These are phyloP conservation scores for Oasisia sp. DNA, from an alignment of 2,888 invertebrate species.

Conservation along the genomic window DNA sequence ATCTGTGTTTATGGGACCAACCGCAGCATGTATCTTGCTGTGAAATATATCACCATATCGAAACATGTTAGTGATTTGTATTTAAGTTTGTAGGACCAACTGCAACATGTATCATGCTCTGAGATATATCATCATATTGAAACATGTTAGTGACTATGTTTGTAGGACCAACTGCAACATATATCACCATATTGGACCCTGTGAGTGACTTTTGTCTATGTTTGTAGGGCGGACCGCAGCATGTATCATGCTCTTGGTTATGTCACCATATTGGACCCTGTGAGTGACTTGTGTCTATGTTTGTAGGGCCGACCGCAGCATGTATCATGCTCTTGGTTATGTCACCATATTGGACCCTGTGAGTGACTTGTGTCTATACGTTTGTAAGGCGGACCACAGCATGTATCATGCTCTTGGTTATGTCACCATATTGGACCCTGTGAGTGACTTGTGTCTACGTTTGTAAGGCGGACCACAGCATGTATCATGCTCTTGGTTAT, in stretches of 20 bases:
- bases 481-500: conserved; percentile 92
- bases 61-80: conserved; percentile 68
- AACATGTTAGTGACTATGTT: conserved; percentile 63
- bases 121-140: conserved; percentile 87
- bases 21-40: background rate
- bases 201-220: background rate
- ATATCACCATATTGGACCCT: conserved; percentile 79
- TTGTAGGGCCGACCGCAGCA: conserved; percentile 71
- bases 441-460: background rate
- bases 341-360: conserved; percentile 74
- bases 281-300: background rate
- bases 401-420: conserved; percentile 93
- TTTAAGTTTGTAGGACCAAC: background rate
- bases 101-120: conserved; percentile 59
- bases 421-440: conserved; percentile 85
- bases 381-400: conserved; percentile 78
- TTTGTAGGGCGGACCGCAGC: conserved; percentile 78
- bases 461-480: conserved; percentile 79
- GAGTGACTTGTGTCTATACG: background rate
- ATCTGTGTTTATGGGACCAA: background rate
- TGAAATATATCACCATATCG: conserved; percentile 87
- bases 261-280: conserved; percentile 85
- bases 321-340: conserved; percentile 92
- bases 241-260: conserved; percentile 93
- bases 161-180: conserved; percentile 73